These are phyloP conservation scores for Tetraodon nigroviridis DNA, from an alignment of 2,113 vertebrate genomes.

Conservation along the genomic window DNA sequence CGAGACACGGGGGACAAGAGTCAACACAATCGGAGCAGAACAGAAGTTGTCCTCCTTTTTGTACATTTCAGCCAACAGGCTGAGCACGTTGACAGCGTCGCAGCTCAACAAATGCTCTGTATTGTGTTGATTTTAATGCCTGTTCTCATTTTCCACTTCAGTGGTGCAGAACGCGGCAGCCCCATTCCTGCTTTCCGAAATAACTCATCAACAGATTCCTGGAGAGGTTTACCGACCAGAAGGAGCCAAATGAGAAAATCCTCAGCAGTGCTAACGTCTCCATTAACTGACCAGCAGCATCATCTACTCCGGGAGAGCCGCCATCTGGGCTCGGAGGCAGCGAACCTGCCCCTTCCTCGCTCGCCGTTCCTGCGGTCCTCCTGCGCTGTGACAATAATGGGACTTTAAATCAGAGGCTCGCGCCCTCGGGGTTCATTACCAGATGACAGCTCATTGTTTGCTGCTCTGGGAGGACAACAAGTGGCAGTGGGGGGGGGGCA, in stretches of 20 bases:
- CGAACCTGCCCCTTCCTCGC: constrained; percentile 25
- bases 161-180: constrained; percentile 52
- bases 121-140: constrained; percentile 31
- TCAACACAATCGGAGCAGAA: constrained; percentile 43
- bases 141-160: constrained; percentile 61
- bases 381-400: constrained; percentile 57
- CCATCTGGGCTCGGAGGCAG: constrained; percentile 62
- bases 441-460: constrained; percentile 61
- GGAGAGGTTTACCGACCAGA: constrained; percentile 43
- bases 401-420: constrained; percentile 70
- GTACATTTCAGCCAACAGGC: constrained; percentile 7
- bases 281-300: constrained; percentile 30
- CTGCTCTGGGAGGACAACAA: constrained; percentile 37
- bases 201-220: constrained; percentile 35
- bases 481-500: constrained; percentile 10
- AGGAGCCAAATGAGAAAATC: constrained; percentile 42
- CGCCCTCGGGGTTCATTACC: constrained; percentile 56
- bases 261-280: constrained; percentile 26
- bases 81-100: constrained; percentile 10
- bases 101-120: constrained; percentile 8
- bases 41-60: constrained; percentile 42
- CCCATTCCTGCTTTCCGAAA: constrained; percentile 21
- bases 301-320: constrained; percentile 42
- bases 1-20: constrained; percentile 40
- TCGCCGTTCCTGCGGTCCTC: constrained; percentile 52